Percentiles rank a stretch among this genome's conserved stretches.
phyloP scores from a whole-genome alignment of 1,140 invertebrate genomes.

The Cephus cinctus region DNA sequence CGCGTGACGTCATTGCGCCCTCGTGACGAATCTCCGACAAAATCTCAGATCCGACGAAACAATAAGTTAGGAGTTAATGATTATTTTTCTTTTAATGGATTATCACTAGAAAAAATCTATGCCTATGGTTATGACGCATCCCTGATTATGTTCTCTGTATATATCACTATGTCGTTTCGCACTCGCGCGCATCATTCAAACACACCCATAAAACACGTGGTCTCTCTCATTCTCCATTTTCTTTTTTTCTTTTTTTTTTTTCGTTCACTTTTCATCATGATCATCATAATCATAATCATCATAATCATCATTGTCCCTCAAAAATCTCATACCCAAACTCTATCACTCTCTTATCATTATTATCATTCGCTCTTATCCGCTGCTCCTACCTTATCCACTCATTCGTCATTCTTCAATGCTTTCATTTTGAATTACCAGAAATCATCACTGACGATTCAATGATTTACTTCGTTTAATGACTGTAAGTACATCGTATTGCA shows the following conservation, averaged over 20 bases:
- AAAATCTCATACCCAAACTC: background rate
- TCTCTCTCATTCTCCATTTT: background rate
- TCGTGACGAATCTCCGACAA: too few species aligned
- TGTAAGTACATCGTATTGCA: conserved; percentile 56
- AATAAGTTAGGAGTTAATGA: too few species aligned
- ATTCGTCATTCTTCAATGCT: conserved; percentile 19
- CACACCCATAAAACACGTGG: conserved; percentile 6
- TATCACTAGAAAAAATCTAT: conserved; percentile 30
- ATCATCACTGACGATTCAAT: conserved; percentile 36
- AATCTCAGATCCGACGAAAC: too few species aligned
- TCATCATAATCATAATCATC: background rate
- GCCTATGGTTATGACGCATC: conserved; percentile 35
- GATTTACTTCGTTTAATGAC: conserved; percentile 34
- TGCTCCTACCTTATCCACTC: conserved; percentile 13
- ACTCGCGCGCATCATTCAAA: conserved; percentile 16
- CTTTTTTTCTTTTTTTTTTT: background rate
- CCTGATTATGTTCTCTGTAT: conserved; percentile 49
- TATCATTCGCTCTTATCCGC: background rate
- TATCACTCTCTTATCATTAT: conserved; percentile 7
- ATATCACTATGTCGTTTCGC: conserved; percentile 11
- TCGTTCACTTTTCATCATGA: background rate
- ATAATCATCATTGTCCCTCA: too few species aligned
- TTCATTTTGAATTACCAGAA: conserved; percentile 25
- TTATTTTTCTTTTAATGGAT: too few species aligned
- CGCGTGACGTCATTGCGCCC: too few species aligned